A percentile compares a stretch with the other conserved stretches of the same genome.
Conservation (phyloP, 2,888 invertebrate genomes). For the Lamproptera curius region DNA sequence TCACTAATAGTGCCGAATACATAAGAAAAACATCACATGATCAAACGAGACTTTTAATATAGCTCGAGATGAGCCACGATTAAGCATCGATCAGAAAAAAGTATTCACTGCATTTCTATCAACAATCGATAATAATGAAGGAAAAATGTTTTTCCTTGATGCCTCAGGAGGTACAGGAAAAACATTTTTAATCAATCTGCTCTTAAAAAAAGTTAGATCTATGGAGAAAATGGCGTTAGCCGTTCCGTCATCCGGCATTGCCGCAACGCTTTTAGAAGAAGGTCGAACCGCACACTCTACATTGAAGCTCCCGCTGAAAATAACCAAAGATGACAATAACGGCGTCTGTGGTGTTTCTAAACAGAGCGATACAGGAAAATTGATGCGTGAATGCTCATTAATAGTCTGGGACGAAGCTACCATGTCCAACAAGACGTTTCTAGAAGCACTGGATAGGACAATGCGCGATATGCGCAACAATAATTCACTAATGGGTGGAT, state of each 20-base stretch:
- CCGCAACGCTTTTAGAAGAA: conserved; percentile 41
- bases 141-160: neutral
- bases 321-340: conserved; percentile 26
- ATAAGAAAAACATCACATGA: neutral
- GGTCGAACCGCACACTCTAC: conserved; percentile 43
- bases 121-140: neutral
- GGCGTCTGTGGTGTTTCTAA: no score
- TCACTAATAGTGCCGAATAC: neutral
- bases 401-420: conserved; percentile 30
- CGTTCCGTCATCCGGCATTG: no score
- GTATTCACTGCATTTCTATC: neutral
- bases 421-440: conserved; percentile 32
- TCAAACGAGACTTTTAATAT: no score
- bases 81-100: no score
- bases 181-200: no score
- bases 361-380: conserved; percentile 32
- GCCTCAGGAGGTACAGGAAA: no score
- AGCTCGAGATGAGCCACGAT: no score
- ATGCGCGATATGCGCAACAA: conserved; percentile 32
- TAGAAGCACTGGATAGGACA: conserved; percentile 35
- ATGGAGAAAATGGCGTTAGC: neutral
- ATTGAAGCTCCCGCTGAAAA: conserved; percentile 38
- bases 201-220: no score
- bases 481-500: no score
- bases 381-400: neutral